Conservation (phyloP, 2,113 vertebrate genomes). For the Takifugu flavidus region DNA sequence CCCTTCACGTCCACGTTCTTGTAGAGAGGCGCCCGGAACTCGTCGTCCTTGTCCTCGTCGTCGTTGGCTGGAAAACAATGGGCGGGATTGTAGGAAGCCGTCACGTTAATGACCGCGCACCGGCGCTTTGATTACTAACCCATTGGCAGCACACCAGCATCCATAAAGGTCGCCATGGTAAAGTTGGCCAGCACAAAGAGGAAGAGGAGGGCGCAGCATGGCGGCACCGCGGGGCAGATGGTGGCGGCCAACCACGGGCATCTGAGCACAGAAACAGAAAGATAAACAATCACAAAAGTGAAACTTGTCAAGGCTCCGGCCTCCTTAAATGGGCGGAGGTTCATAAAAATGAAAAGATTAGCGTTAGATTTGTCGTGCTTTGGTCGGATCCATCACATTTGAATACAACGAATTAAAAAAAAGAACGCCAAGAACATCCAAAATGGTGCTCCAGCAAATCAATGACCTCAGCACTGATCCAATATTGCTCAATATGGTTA, state of each 20-base stretch:
- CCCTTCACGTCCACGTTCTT: constrained; percentile 95
- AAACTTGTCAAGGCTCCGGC: background rate
- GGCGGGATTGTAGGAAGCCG: background rate
- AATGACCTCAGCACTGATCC: too few relatives aligned
- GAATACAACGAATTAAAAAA: too few relatives aligned
- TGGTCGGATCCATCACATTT: too few relatives aligned
- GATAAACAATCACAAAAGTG: background rate
- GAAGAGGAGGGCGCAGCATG: constrained; percentile 92
- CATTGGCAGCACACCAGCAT: constrained; percentile 93
- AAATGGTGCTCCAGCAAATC: too few relatives aligned
- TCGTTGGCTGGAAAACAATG: constrained; percentile 80
- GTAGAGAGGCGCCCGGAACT: constrained; percentile 87
- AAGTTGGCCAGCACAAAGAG: constrained; percentile 96
- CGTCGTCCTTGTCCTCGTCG: constrained; percentile 88
- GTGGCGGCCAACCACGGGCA: constrained; percentile 92
- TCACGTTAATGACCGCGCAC: background rate
- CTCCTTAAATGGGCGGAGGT: constrained; percentile 23
- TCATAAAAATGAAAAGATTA: constrained; percentile 23
- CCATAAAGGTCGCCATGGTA: constrained; percentile 98
- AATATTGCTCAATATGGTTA: too few relatives aligned
- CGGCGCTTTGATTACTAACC: constrained; percentile 70
- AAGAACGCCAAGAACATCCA: too few relatives aligned
- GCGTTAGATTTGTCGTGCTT: too few relatives aligned
- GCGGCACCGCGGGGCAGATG: constrained; percentile 85
- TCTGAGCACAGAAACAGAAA: constrained; percentile 67